Percentiles rank a stretch among this genome's conserved stretches.
Evolutionary conservation across 2,797 vertebrate genomes (phyloP).

Genomic region (Takifugu rubripes): DNA sequence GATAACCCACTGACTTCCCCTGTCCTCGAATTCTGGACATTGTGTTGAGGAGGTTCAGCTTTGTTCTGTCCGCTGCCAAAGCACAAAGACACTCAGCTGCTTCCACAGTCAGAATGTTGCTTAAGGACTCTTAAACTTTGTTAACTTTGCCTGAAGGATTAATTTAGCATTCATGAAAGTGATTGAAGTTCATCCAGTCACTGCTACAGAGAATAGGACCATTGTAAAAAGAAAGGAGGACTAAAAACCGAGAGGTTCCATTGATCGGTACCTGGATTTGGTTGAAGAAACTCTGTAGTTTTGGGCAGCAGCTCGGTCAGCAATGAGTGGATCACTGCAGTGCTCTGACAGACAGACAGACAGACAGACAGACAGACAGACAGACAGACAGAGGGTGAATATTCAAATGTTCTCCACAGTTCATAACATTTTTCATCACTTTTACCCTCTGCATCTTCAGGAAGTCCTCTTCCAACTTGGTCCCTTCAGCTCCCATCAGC

Average conservation of each 20-base stretch:
- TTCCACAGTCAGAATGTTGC: background rate
- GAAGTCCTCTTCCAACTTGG: conserved; percentile 89
- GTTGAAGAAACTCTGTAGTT: conserved; percentile 91
- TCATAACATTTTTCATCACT: background rate
- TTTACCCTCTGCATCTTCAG: conserved; percentile 91
- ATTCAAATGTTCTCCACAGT: background rate
- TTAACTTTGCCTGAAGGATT: no score
- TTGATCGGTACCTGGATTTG: conserved; percentile 85
- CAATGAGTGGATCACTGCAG: conserved; percentile 79
- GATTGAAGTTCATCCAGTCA: background rate
- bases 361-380: background rate
- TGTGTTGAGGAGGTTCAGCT: conserved; percentile 87
- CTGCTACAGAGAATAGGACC: no score
- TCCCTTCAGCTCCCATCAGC: conserved; percentile 89
- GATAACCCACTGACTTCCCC: conserved; percentile 82
- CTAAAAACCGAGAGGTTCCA: no score
- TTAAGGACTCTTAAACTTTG: no score
- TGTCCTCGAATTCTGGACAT: conserved; percentile 90
- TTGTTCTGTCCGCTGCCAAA: conserved; percentile 83
- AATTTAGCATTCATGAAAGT: no score
- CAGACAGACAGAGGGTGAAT: background rate
- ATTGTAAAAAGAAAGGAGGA: no score
- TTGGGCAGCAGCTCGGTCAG: conserved; percentile 85
- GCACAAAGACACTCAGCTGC: background rate
- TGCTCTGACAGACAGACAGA: conserved; percentile 63